Conservation (phyloP, 2,113 vertebrate species). For the Micronycteris hirsuta region DNA sequence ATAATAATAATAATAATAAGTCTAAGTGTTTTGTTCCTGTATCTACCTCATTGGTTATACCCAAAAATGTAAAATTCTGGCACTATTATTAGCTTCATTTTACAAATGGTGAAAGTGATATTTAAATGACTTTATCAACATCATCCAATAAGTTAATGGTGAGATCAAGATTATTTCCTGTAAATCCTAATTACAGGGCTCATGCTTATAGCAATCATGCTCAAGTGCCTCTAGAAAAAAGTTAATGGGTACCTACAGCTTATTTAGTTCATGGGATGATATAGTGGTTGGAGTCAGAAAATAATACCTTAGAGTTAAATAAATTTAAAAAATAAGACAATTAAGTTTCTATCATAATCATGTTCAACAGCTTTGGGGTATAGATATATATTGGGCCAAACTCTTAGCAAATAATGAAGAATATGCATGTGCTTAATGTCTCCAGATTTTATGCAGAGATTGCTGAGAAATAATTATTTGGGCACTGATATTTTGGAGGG, state of each 20-base stretch:
- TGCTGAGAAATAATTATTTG: neutral
- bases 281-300: neutral
- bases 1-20: neutral
- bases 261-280: neutral
- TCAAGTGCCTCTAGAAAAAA: neutral
- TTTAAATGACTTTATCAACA: neutral
- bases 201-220: neutral
- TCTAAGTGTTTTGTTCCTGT: neutral
- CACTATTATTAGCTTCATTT: neutral
- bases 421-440: neutral
- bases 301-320: neutral
- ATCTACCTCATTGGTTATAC: neutral
- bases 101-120: neutral
- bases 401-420: neutral
- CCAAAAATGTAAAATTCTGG: neutral
- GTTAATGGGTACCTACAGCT: fast-evolving
- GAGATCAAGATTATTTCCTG: neutral
- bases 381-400: neutral
- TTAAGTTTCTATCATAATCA: neutral
- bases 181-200: neutral
- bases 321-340: neutral
- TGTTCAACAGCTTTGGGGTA: neutral
- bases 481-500: neutral
- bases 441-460: neutral
- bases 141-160: neutral